Base-by-base conservation (phyloP, 2,888 invertebrate species). In the Mycalesis mineus region DNA sequence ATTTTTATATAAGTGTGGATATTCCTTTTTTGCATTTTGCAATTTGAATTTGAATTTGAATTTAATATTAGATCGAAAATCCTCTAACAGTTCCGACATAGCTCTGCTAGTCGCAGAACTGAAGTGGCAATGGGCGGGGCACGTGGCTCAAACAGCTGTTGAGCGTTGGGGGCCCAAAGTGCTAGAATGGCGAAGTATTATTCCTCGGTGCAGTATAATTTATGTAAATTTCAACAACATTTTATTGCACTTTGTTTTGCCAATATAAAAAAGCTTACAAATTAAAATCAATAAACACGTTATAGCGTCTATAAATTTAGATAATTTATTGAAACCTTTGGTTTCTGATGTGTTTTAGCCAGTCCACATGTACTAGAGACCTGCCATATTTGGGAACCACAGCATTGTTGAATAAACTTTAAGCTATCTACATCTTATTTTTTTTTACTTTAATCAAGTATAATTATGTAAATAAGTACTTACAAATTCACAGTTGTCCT, bases 291-390 rank as follows among this genome's bases (percentile, higher is more conserved):
- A 49, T 39, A 49, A 39, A 49, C 13, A 28, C 37, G 49, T 49
- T 22, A 28, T 48, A 36, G 15, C n/a, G 39, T 13, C 49, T 9
- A 49, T 49, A 49, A 49, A 39, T 49, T 28, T 39, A n/a, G 36
- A 49, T 28, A 39, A 49, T 49, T 39, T 39, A 49, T 49, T 49
- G 22, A 49, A 39, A 49, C 39, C 49, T 49, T 49, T 39, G 28
- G 39, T n/a, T 15, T 13, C 22, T 33, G 47, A 31, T 48, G 36
- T n/a, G 17, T 48, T 17, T n/a, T 11, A 22, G n/a, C 17, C n/a
- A 48, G n/a, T 7, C 2, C 44, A n/a, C 22, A 44, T 22, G n/a
- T 48, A 37, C 36, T 48, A 17, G 48, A 42, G n/a, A 17, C 11
- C n/a, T 3, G 6, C 11, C 9, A 42, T n/a, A 15, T 42, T 42